phyloP scores from a whole-genome alignment of 1,140 invertebrate genomes.

The Lepidurus arcticus region DNA sequence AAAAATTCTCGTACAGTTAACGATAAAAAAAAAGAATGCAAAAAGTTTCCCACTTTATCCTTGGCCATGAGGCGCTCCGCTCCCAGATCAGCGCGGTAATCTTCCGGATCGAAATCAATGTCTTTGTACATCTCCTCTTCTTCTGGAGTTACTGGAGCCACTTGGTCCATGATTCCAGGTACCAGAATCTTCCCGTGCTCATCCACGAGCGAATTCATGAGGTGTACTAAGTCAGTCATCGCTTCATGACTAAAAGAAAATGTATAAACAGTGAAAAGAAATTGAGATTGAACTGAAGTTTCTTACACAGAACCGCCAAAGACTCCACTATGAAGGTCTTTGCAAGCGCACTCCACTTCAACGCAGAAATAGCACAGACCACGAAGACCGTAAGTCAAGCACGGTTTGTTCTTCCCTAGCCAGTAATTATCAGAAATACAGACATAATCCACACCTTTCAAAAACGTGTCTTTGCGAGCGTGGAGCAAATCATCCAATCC shows the following conservation, averaged over 20 bases:
- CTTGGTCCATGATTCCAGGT: slow-evolving; percentile 71
- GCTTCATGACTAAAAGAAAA: slow-evolving; percentile 61
- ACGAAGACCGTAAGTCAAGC: slow-evolving; percentile 91
- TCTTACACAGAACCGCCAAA: slow-evolving; percentile 83
- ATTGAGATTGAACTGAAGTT: slow-evolving; percentile 35
- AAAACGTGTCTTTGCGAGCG: slow-evolving; percentile 67
- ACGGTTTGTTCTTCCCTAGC: slow-evolving; percentile 93
- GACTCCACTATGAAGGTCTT: slow-evolving; percentile 92
- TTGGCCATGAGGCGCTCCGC: slow-evolving; percentile 63
- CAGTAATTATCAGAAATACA: slow-evolving; percentile 99
- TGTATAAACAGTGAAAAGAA: slow-evolving; percentile 34
- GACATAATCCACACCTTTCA: slow-evolving; percentile 82
- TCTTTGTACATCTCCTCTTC: slow-evolving; percentile 73
- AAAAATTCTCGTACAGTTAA: neutral
- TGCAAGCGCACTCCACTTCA: slow-evolving; percentile 79
- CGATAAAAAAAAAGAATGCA: neutral
- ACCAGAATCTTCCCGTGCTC: slow-evolving; percentile 76
- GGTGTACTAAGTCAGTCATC: slow-evolving; percentile 78
- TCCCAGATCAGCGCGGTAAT: slow-evolving; percentile 69
- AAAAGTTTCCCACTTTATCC: slow-evolving; percentile 56
- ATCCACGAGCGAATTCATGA: slow-evolving; percentile 76
- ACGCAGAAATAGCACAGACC: slow-evolving; percentile 89
- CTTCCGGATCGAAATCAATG: slow-evolving; percentile 84
- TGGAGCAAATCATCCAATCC: slow-evolving; percentile 83
- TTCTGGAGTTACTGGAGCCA: slow-evolving; percentile 62